Base-by-base conservation (phyloP, 2,113 vertebrate species). In the Pampusana beccarii region DNA sequence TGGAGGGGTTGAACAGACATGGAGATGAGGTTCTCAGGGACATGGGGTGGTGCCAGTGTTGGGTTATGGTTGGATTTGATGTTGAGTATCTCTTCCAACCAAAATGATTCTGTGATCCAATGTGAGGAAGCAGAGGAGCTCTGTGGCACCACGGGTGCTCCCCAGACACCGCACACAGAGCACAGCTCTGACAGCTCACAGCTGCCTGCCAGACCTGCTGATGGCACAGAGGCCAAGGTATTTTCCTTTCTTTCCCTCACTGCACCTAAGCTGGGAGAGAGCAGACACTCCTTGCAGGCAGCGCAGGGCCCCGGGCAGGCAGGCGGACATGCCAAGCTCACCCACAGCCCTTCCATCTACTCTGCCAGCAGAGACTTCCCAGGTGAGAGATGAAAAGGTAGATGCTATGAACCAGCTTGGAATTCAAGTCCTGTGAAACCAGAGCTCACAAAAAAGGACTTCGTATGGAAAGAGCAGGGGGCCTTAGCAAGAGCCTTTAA, bases 321-420 rank as follows among this genome's bases (percentile, higher is more conserved):
- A 20, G 64, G 67, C 33, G 0, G 50, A 79, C 85, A 51, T 38
- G 69, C 69, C 1, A 0, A 67, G 61, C 80, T 97, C 84, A 88
- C 74, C 66, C 71, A 57, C 94, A 93, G 71, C 81, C 57, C 91
- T 93, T 79, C 89, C 86, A 48, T 13, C 77, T 65, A 2, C 51
- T 17, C 57, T 69, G 73, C 78, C 94, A 91, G 58, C 75, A 57
- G 60, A 84, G 58, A 29, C 70, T 88, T 88, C 90, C 92, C 95
- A 83, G 75, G 85, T 86, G 85, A 96, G 5, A 88, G 62, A 92
- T 93, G 93, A 83, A 88, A 95, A 95, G 17, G 88, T 73, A 91
- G 92, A 88, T 11, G 3, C 84, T 71, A 60, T 10, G 46, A 94
- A 46, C 24, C 58, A 15, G 66, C 42, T 66, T 33, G 62, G 92